phyloP scores from a whole-genome alignment of 2,888 invertebrate genomes.

The Cerastoderma edule region DNA sequence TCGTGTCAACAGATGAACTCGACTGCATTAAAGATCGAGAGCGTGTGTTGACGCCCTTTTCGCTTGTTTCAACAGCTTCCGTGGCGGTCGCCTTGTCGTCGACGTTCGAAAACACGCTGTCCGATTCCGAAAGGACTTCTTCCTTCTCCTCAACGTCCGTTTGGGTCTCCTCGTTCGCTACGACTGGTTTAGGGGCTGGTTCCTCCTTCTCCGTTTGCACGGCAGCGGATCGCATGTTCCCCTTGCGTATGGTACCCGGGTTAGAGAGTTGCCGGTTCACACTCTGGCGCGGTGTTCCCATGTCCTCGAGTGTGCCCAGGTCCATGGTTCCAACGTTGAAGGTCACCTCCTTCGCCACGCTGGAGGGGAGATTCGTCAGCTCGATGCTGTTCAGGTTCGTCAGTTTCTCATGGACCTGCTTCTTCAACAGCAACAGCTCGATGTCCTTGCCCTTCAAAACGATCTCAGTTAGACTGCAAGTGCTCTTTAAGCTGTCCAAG shows the following conservation, averaged over 20 bases:
- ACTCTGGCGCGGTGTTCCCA: constrained; percentile 75
- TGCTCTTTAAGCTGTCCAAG: constrained; percentile 82
- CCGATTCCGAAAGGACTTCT: constrained; percentile 52
- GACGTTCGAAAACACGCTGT: constrained; percentile 57
- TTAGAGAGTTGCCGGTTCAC: constrained; percentile 51
- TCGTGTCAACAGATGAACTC: constrained; percentile 45
- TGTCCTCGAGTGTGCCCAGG: constrained; percentile 81
- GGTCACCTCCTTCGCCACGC: constrained; percentile 78
- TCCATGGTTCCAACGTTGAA: constrained; percentile 81
- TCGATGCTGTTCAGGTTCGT: constrained; percentile 78
- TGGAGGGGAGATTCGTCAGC: constrained; percentile 78
- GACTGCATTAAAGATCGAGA: constrained; percentile 71
- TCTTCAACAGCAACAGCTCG: constrained; percentile 83
- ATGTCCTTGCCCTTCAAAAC: constrained; percentile 84
- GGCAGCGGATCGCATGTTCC: constrained; percentile 51
- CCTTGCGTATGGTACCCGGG: constrained; percentile 56
- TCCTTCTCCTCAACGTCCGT: constrained; percentile 61
- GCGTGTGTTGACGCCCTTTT: constrained; percentile 80
- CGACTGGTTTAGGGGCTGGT: constrained; percentile 58
- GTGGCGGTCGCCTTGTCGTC: constrained; percentile 74
- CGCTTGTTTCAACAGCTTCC: constrained; percentile 72
- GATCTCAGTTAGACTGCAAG: constrained; percentile 83
- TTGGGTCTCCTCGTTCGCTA: constrained; percentile 59
- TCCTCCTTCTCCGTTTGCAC: constrained; percentile 66
- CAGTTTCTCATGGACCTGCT: constrained; percentile 83